Conservation (phyloP, 2,888 invertebrate species). For the Enoplolaimus lenunculus region DNA sequence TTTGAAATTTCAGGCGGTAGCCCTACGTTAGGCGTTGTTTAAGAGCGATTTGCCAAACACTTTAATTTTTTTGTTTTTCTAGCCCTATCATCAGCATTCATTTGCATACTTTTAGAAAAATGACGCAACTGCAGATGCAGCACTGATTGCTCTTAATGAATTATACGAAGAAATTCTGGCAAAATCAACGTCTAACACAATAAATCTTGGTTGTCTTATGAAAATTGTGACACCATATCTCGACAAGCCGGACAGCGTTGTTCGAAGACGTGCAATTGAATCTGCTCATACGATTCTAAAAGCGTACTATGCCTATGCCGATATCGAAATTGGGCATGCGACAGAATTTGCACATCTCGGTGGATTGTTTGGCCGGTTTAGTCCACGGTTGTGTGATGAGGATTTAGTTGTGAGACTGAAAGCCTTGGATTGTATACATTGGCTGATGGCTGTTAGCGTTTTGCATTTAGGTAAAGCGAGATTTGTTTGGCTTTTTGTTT, state of each 20-base stretch:
- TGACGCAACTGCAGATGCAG: background rate
- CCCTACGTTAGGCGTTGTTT: too few species aligned
- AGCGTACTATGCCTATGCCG: slow-evolving; percentile 18
- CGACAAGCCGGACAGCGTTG: slow-evolving; percentile 8
- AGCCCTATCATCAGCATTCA: too few species aligned
- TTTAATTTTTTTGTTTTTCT: too few species aligned
- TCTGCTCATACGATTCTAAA: slow-evolving; percentile 15
- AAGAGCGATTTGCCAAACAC: too few species aligned
- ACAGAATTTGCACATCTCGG: slow-evolving; percentile 35
- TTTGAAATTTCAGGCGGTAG: too few species aligned
- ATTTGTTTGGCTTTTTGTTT: too few species aligned
- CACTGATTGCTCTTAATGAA: background rate
- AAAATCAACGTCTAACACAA: background rate
- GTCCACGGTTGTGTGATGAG: slow-evolving; percentile 36
- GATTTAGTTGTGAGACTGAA: slow-evolving; percentile 30
- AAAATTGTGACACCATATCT: slow-evolving; percentile 23
- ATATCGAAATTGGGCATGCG: slow-evolving; percentile 27
- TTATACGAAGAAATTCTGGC: slow-evolving; percentile 17
- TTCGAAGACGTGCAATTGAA: slow-evolving; percentile 21
- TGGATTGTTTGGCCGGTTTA: slow-evolving; percentile 33
- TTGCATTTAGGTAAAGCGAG: slow-evolving; percentile 28
- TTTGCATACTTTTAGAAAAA: too few species aligned
- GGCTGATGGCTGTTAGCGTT: slow-evolving; percentile 28
- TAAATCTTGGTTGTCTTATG: slow-evolving; percentile 9
- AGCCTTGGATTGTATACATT: slow-evolving; percentile 29